Base-by-base conservation (phyloP, 2,888 invertebrate species). In the Pristionchus maxplancki region DNA sequence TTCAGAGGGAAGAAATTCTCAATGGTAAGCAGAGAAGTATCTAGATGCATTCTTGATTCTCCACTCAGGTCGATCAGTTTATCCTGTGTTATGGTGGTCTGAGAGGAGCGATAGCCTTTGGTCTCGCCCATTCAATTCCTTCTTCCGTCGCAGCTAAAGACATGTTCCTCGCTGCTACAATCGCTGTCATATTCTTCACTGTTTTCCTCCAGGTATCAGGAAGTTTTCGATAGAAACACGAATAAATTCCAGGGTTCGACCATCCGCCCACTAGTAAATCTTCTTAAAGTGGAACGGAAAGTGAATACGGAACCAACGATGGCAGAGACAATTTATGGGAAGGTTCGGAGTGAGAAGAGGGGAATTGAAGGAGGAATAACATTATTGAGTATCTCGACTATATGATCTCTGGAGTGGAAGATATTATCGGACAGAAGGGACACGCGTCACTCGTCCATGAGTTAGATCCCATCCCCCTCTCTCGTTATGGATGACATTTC, bases 141-240 rank as follows among this genome's bases (percentile, higher is more conserved):
- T 96, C 96, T 89, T 96, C 97, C 91, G 97, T 98, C 89, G 96
- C 97, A 90, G 96, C 97, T 87, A 97, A 98, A 95, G 90, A 90
- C 20, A 93, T 93, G 97, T 98, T 98, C 95, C 97, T 98, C 92
- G 99, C 99, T 34, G 97, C 98, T 0, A 98, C 98, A 28, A 98
- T 99, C 94, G 97, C 98, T 84, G 97, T 99, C 91, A 97, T 99
- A 93, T 98, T 98, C 95, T 99, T 99, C 96, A 99, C 99, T 1
- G 99, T 99, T 24, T 98, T 99, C 95, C 96, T 99, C 94, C 99
- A 99, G 96, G 96, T 96, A 67, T 28, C 64, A 1, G 11, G 24
- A 62, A 31, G 31, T 31, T 31, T 11, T 67, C 9, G 50, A n/a
- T 50, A 28, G 5, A 50, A 28, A 82, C n/a, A n/a, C 4, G 15